Percentiles rank a stretch among this genome's conserved stretches.
phyloP scores from a whole-genome alignment of 2,113 vertebrate species.

The Pangasianodon gigas region DNA sequence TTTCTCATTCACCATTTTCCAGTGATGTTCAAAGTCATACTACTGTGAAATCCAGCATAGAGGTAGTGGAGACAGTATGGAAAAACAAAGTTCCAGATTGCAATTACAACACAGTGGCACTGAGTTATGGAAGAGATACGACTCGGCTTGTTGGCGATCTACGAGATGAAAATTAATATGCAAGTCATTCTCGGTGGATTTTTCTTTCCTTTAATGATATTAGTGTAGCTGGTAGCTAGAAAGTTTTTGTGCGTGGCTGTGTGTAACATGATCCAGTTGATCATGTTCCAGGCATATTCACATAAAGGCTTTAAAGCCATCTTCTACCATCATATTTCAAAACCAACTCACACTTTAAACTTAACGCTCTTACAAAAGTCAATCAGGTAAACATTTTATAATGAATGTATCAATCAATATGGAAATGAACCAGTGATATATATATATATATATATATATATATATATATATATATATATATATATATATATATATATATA shows the following conservation, averaged over 20 bases:
- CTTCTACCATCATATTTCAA: background rate
- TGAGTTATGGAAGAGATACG: background rate
- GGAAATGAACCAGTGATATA: slow-evolving; percentile 1
- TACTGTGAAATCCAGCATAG: background rate
- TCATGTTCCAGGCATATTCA: background rate
- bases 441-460: background rate
- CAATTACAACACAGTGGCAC: background rate
- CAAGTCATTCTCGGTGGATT: background rate
- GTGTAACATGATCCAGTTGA: background rate
- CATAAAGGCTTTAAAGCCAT: background rate
- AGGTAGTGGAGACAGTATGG: background rate
- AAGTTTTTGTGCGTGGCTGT: background rate
- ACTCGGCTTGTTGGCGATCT: background rate
- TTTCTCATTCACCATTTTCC: background rate
- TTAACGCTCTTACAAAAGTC: background rate
- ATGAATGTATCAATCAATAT: background rate
- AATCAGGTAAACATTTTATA: background rate
- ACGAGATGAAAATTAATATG: background rate
- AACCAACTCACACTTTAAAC: background rate
- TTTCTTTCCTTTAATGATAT: background rate
- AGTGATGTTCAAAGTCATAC: background rate
- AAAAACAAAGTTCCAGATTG: background rate
- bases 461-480: too few relatives aligned
- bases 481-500: background rate
- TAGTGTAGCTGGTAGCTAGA: background rate